These are phyloP conservation scores for Archips xylosteana DNA, from an alignment of 2,888 invertebrate genomes.

Conservation along the genomic window DNA sequence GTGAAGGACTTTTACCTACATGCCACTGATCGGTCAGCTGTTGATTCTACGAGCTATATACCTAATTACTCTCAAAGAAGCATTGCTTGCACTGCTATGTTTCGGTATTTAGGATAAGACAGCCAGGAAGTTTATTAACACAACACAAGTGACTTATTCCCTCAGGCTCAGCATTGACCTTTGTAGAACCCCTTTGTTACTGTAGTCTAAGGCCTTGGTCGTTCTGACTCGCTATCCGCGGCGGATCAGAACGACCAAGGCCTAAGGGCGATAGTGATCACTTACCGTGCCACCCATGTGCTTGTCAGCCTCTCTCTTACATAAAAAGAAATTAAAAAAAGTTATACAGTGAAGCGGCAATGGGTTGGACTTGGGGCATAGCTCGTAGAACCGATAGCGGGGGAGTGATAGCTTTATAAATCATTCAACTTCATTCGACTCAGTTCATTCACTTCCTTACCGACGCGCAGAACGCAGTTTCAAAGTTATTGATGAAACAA, in stretches of 20 bases:
- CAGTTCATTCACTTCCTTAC: neutral
- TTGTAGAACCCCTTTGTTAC: neutral
- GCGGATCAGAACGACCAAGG: too few relatives aligned
- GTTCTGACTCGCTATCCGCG: too few relatives aligned
- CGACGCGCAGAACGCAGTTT: neutral
- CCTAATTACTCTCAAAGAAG: neutral
- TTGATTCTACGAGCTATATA: neutral
- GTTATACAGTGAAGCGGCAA: neutral
- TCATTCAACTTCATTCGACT: neutral
- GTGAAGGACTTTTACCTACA: too few relatives aligned
- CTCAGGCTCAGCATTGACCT: too few relatives aligned
- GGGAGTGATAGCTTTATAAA: neutral
- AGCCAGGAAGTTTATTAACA: too few relatives aligned
- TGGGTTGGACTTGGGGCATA: neutral
- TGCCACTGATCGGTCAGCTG: too few relatives aligned
- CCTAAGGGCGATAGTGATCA: neutral
- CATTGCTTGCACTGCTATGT: neutral
- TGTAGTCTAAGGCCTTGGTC: neutral
- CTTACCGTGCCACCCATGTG: neutral
- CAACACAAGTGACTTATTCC: too few relatives aligned
- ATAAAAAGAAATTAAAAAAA: slow-evolving; percentile 4
- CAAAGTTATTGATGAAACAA: too few relatives aligned
- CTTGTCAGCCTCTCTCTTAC: neutral
- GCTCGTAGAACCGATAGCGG: slow-evolving; percentile 2
- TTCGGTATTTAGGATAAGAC: too few relatives aligned